These are phyloP conservation scores for Podotricha telesiphe DNA, from an alignment of 2,888 invertebrate genomes.

Conservation along the genomic window DNA sequence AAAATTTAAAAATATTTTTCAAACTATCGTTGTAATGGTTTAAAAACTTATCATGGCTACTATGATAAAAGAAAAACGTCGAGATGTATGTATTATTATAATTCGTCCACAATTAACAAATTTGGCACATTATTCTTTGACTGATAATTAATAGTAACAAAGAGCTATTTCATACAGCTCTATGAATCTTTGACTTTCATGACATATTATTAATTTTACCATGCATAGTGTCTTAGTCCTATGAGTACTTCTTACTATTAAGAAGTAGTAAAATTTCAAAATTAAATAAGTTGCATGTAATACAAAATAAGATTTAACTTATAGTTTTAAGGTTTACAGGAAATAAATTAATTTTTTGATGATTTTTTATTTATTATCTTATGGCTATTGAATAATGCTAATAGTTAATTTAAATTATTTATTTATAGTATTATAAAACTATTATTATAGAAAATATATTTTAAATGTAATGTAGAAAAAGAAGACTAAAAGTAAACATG, in stretches of 20 bases:
- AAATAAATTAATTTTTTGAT: too few species aligned
- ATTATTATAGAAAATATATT: too few species aligned
- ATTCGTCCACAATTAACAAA: slow-evolving; percentile 4
- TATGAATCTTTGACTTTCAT: not conserved
- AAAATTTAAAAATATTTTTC: slow-evolving; percentile 10
- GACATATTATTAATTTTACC: not conserved
- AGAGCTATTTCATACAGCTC: not conserved
- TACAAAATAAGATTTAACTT: too few species aligned
- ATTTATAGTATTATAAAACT: too few species aligned
- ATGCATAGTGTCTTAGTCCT: not conserved
- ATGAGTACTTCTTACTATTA: too few species aligned
- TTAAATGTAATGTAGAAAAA: slow-evolving; percentile 62
- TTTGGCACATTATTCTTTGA: slow-evolving; percentile 49
- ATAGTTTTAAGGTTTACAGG: too few species aligned
- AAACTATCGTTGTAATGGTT: not conserved
- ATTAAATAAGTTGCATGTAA: too few species aligned
- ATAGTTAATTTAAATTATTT: too few species aligned
- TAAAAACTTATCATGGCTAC: slow-evolving; percentile 62
- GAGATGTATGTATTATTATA: slow-evolving; percentile 57
- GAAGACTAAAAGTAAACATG: slow-evolving; percentile 60
- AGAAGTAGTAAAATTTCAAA: too few species aligned
- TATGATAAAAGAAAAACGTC: slow-evolving; percentile 71
- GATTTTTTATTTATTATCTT: too few species aligned
- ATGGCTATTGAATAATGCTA: too few species aligned
- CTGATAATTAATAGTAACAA: slow-evolving; percentile 7